Percentiles rank a stretch among this genome's conserved stretches.
Evolutionary conservation across 1,140 invertebrate genomes (phyloP).

Genomic region (Branchinecta lynchi): DNA sequence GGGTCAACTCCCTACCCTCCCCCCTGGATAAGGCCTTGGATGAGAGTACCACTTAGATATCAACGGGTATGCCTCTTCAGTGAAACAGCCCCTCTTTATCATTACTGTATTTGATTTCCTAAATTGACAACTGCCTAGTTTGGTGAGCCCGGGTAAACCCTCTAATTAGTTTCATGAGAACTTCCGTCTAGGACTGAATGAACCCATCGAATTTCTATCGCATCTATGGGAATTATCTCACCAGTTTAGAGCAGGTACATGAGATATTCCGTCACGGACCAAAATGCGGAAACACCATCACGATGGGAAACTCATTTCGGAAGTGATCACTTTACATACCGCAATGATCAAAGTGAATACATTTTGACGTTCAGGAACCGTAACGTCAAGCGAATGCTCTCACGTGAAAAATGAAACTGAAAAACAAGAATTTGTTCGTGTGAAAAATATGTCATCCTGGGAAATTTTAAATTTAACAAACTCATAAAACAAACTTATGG

Average conservation of each 20-base stretch:
- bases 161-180: no score
- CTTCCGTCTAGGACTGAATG: no score
- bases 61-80: no score
- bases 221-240: neutral
- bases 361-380: neutral
- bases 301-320: slow-evolving; percentile 2
- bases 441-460: neutral
- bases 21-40: no score
- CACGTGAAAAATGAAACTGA: neutral
- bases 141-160: no score
- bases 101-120: no score
- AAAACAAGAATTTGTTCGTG: neutral
- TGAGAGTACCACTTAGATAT: no score
- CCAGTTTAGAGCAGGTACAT: neutral
- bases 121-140: no score
- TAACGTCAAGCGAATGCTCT: neutral
- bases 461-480: neutral
- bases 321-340: slow-evolving; percentile 11
- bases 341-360: neutral
- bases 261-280: slow-evolving; percentile 5
- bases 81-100: no score
- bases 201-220: no score
- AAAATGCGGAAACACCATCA: slow-evolving; percentile 8
- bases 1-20: no score
- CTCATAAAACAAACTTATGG: no score